phyloP scores from a whole-genome alignment of 2,113 vertebrate species.

The Amphilophus citrinellus region DNA sequence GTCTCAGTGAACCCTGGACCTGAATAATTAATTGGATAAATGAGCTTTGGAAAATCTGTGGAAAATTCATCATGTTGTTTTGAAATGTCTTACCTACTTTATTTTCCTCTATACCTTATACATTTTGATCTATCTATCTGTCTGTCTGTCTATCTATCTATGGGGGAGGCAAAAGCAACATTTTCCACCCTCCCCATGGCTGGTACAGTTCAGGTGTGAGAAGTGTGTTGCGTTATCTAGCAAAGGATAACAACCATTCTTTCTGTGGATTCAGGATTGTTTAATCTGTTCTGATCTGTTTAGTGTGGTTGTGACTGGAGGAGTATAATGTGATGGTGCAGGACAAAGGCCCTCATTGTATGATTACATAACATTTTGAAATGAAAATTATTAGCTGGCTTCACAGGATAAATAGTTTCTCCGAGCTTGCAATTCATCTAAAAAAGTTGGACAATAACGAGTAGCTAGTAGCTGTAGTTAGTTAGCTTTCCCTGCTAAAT shows the following conservation, averaged over 20 bases:
- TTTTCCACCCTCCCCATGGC: not conserved
- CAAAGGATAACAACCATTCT: too few relatives aligned
- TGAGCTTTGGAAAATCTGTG: conserved; percentile 24
- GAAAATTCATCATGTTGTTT: conserved; percentile 40
- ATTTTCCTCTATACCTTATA: not conserved
- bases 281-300: not conserved
- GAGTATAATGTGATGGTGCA: not conserved
- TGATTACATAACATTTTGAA: not conserved
- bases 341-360: not conserved
- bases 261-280: not conserved
- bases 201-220: not conserved
- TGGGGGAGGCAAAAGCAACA: too few relatives aligned
- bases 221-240: not conserved
- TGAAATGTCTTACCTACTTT: not conserved
- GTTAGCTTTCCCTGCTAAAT: not conserved
- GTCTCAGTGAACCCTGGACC: conserved; percentile 22
- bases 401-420: not conserved
- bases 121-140: too few relatives aligned
- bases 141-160: too few relatives aligned
- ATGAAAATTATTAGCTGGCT: not conserved
- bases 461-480: not conserved
- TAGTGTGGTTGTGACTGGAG: not conserved
- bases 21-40: conserved; percentile 63
- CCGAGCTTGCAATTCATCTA: not conserved
- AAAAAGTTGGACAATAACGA: not conserved